Base-by-base conservation (phyloP, 1,140 invertebrate species). In the Zaprionus vittiger region DNA sequence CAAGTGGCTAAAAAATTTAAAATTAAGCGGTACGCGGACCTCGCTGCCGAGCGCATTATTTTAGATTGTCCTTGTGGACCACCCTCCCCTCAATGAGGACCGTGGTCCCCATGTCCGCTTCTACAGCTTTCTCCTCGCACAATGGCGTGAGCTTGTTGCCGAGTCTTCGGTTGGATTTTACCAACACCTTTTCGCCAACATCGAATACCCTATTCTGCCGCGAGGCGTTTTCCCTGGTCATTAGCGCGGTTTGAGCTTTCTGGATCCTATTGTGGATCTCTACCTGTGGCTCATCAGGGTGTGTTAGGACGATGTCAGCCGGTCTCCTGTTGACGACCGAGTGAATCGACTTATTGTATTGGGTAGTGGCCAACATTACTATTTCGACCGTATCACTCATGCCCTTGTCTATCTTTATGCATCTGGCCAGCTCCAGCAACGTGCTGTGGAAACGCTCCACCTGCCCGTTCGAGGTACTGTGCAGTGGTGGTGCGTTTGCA, bases 281-380 rank as follows among this genome's bases (percentile, higher is more conserved):
- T 15, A 12, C 22, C 17, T 69, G 66, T 17, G 66, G 47, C 44
- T 69, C 57, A 26, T 37, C 56, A 2, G 56, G 28, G 44, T 38
- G 31, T 22, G 57, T 14, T 14, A 41, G 57, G 6, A 61, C 44
- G 4, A 49, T n/a, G 26, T 62, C 60, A 31, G 9, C 41, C 15
- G 60, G 60, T 6, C 41, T 62, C n/a, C 5, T 24, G 22, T 49
- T 22, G 15, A 34, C 9, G 9, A 64, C 44, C 15, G 26, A 49
- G 44, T 49, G 60, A 15, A 61, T 44, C n/a, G 38, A 61, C 31
- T 24, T 26, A 55, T 34, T 60, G 12, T 60, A 68, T 26, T 57
- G 14, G 3, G 15, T 20, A 3, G 20, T 24, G 12, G 61, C 47
- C 61, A 34, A 34, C 17, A 37, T 3, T 6, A 64, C 24, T 1